Evolutionary conservation across 2,888 invertebrate species (phyloP).

Genomic region (Campoletis raptor): DNA sequence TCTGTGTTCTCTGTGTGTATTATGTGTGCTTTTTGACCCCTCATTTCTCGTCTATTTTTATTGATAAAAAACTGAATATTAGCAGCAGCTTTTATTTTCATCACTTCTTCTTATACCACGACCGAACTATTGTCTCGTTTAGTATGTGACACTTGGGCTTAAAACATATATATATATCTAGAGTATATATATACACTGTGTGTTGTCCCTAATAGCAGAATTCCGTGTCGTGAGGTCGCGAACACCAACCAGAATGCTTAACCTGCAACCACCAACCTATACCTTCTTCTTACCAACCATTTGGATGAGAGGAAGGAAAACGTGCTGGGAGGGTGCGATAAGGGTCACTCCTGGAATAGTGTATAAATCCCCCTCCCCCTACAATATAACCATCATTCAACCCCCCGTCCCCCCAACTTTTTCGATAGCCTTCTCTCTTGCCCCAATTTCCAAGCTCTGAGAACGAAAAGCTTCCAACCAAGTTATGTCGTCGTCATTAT

Average conservation of each 20-base stretch:
- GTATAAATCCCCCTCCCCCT: neutral
- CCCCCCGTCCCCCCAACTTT: neutral
- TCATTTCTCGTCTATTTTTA: conserved; percentile 23
- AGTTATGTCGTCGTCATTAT: conserved; percentile 7
- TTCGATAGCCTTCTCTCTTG: neutral
- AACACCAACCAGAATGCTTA: conserved; percentile 62
- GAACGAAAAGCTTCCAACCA: conserved; percentile 9
- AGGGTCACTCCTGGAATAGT: conserved; percentile 70
- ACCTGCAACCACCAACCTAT: conserved; percentile 15
- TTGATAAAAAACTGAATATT: conserved; percentile 58
- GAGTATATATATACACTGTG: conserved; percentile 20
- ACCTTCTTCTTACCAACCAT: conserved; percentile 1
- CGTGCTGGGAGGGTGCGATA: conserved; percentile 74
- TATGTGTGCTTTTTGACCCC: conserved; percentile 1
- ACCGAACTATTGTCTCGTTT: conserved; percentile 16
- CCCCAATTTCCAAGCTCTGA: conserved; percentile 8
- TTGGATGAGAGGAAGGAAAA: conserved; percentile 71
- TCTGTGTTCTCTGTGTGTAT: conserved; percentile 3
- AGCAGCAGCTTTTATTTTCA: conserved; percentile 27
- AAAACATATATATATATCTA: conserved; percentile 9
- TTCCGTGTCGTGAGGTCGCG: conserved; percentile 80
- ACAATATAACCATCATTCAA: conserved; percentile 2
- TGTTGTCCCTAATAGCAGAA: conserved; percentile 78
- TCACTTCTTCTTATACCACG: neutral
- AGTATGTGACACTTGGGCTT: conserved; percentile 21